Base-by-base conservation (phyloP, 1,140 invertebrate genomes). In the Cydia fagiglandana region DNA sequence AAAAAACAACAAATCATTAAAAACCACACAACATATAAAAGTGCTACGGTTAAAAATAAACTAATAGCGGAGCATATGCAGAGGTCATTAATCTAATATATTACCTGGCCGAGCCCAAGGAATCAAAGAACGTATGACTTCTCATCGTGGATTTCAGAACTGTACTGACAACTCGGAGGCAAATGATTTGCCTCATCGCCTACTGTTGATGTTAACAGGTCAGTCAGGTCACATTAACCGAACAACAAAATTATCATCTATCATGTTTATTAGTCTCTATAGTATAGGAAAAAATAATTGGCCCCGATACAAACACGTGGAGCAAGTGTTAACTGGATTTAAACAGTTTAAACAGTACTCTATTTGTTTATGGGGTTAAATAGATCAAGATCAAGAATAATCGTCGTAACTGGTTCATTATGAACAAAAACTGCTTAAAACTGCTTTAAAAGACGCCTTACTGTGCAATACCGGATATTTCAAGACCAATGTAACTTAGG, bases 151-250 rank as follows among this genome's bases (percentile, higher is more conserved):
- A 80, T 80, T 86, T 90, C 86, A 92, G 83, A 83, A 87, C 73
- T 79, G 87, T 80, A 92, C 91, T 92, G 90, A 91, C 81, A 80
- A 89, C 61, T 75, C 84, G 84, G 76, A 87, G 83, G 80, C 86
- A 88, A 76, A 89, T 79, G 80, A 82, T 92, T 88, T 89, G 84
- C 89, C 89, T 92, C 91, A 92, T 92, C 84, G 80, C 89, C 81
- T 92, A 92, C 89, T 89, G 89, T 89, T 88, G 89, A 91, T 83
- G 86, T 86, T 91, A 85, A 92, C 68, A 86, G 86, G 84, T 91
- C 86, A 88, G 34, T 90, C 88, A 91, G 88, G 86, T 91, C 86
- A 89, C 56, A 64, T 34, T 41, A 50, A 75, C 70, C 61, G 76
- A 76, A 81, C 80, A 81, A 76, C 45, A 41, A 74, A 74, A 75